Percentiles rank a stretch among this genome's conserved stretches.
Evolutionary conservation across 30 jellyfish, hydroid and myxozoan genomes (phyloP).

Genomic region (Aurelia coerulea): DNA sequence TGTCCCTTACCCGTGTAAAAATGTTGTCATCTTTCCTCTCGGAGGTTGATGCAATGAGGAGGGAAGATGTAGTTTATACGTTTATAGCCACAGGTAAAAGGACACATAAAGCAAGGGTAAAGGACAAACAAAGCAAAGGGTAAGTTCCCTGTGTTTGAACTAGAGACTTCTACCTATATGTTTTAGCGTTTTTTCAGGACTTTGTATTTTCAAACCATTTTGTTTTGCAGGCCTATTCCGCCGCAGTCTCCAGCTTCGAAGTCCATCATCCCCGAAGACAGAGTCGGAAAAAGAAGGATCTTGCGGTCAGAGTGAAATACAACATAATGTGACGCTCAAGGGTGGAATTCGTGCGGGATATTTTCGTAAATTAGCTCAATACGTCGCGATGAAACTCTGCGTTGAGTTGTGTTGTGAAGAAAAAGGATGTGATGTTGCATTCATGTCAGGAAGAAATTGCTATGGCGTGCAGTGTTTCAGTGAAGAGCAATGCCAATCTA

Average conservation of each 20-base stretch:
- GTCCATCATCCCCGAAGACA: constrained; percentile 31
- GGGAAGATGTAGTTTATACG: no score
- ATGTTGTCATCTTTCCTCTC: no score
- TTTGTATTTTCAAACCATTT: no score
- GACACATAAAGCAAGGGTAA: no score
- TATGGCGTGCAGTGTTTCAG: constrained; percentile 98
- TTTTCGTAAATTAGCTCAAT: constrained; percentile 95
- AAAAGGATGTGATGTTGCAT: constrained; percentile 98
- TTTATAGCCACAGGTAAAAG: no score
- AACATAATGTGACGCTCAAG: constrained; percentile 77
- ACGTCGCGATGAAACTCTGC: constrained; percentile 96
- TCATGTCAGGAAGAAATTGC: constrained; percentile 95
- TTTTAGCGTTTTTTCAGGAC: no score
- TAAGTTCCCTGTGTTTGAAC: no score
- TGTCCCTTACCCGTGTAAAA: no score
- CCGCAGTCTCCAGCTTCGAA: constrained; percentile 46
- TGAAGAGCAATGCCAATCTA: constrained; percentile 89
- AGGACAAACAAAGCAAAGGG: no score
- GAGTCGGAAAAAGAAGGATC: constrained; percentile 75
- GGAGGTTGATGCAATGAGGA: no score
- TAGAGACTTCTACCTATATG: no score
- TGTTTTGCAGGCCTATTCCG: constrained; percentile 19
- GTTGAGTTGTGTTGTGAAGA: constrained; percentile 97
- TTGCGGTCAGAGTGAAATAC: constrained; percentile 90
- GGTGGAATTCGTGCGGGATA: constrained; percentile 99